Evolutionary conservation across 2,797 vertebrate species (phyloP), one percentile per base, ranked within the genome.

Genomic region (Hemitrygon akajei): DNA sequence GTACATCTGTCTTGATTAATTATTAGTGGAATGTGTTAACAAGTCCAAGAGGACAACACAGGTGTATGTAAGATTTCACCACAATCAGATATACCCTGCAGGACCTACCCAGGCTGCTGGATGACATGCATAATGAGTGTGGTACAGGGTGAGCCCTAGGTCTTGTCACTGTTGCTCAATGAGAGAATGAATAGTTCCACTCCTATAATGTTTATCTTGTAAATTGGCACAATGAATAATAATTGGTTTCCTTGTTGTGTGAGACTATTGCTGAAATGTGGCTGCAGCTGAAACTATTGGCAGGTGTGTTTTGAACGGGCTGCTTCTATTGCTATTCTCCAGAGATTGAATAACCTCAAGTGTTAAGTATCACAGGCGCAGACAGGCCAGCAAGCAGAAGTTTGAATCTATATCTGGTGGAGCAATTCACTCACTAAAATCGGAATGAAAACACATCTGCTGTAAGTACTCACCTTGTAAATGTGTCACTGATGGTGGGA

Each of bases 191-290:
- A 25, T 27, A 76, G 16, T 18, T 2, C n/a, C 56, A 60, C 73
- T 30, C n/a, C 71, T 86, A 11, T 30, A 47, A 30, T 34, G n/a
- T 87, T 25, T 89, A 76, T 37, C 6, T 76, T 34, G 71, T 87
- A 56, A 60, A 75, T 86, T 56, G 92, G 93, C 94, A 87, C 93
- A 58, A 96, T 95, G 94, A 94, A 93, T 91, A 93, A 94, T 60
- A 95, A 94, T 76, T 94, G 60, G 93, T 96, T 94, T 95, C 95
- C 94, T 94, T 94, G 87, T 94, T 96, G 47, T 95, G 94, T 71
- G 95, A 94, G 94, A 95, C 96, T 94, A 95, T 95, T 94, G 96
- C 96, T 96, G 95, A 95, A 94, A 96, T 96, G 94, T 97, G 96
- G 96, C 95, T 96, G 95, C 96, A 96, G 56, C 96, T 97, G 94